Percentiles rank a stretch among this genome's conserved stretches.
phyloP scores from a whole-genome alignment of 2,113 vertebrate genomes.

The Caracal caracal region DNA sequence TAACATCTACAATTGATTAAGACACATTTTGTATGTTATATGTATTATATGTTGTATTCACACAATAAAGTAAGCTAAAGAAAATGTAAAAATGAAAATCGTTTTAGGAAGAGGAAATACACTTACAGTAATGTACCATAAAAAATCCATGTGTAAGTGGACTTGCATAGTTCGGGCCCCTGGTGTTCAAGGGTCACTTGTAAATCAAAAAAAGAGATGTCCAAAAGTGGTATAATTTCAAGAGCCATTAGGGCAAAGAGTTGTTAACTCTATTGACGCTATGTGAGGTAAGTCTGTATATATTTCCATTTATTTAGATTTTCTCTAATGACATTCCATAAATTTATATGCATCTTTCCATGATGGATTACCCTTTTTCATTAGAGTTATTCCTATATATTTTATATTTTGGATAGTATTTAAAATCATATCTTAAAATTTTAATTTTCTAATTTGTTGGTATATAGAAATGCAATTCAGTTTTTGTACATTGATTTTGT shows the following conservation, averaged over 20 bases:
- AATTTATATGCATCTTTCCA: background rate
- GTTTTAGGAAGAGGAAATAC: background rate
- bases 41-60: background rate
- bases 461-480: background rate
- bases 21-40: background rate
- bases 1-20: background rate
- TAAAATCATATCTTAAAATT: background rate
- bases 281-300: background rate
- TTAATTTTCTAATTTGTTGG: background rate
- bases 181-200: background rate
- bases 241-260: background rate
- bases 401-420: background rate
- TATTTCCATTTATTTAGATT: background rate
- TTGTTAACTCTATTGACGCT: background rate
- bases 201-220: background rate
- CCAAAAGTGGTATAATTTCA: background rate
- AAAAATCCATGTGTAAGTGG: background rate
- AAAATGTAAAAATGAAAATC: background rate
- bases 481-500: background rate
- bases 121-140: background rate
- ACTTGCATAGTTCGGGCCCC: background rate
- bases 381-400: background rate
- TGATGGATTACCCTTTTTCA: background rate
- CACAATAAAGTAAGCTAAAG: background rate
- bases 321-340: background rate